Evolutionary conservation across 1,140 invertebrate species (phyloP).

Genomic region (Drosophila jambulina): DNA sequence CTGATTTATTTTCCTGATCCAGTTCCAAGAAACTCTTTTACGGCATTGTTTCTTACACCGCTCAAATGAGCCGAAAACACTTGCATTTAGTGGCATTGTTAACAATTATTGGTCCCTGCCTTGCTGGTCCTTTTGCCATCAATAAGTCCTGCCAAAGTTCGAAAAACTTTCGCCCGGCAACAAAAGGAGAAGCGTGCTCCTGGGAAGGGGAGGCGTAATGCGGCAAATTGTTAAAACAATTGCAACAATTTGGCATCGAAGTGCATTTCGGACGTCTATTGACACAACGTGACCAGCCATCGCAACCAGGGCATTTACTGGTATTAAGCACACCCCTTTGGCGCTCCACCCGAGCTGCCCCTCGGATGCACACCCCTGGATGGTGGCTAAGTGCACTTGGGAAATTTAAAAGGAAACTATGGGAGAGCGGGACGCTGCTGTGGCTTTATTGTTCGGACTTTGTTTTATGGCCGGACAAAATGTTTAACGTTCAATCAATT

Average conservation of each 20-base stretch:
- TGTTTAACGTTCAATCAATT: slow-evolving; percentile 76
- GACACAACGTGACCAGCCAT: slow-evolving; percentile 77
- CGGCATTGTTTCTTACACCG: background rate
- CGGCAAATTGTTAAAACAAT: slow-evolving; percentile 52
- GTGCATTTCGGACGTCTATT: slow-evolving; percentile 72
- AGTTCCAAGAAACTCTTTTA: background rate
- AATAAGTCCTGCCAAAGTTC: slow-evolving; percentile 31
- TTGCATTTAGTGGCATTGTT: slow-evolving; percentile 27
- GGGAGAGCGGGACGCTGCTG: slow-evolving; percentile 13
- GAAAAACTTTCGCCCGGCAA: slow-evolving; percentile 18
- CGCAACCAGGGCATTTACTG: slow-evolving; percentile 50
- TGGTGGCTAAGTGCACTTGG: slow-evolving; percentile 38
- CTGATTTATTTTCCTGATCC: background rate
- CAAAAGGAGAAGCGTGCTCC: background rate
- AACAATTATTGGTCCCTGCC: slow-evolving; percentile 24
- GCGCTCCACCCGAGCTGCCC: background rate
- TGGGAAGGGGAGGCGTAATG: slow-evolving; percentile 3
- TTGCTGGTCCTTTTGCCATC: slow-evolving; percentile 1
- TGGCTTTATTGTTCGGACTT: slow-evolving; percentile 39
- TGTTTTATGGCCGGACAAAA: slow-evolving; percentile 60
- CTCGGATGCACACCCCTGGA: slow-evolving; percentile 2
- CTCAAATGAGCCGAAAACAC: slow-evolving; percentile 12
- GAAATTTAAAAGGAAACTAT: slow-evolving; percentile 6
- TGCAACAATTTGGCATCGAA: slow-evolving; percentile 63
- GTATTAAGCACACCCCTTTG: slow-evolving; percentile 7